Evolutionary conservation across 2,888 invertebrate genomes (phyloP).

Genomic region (Ophraella communa): DNA sequence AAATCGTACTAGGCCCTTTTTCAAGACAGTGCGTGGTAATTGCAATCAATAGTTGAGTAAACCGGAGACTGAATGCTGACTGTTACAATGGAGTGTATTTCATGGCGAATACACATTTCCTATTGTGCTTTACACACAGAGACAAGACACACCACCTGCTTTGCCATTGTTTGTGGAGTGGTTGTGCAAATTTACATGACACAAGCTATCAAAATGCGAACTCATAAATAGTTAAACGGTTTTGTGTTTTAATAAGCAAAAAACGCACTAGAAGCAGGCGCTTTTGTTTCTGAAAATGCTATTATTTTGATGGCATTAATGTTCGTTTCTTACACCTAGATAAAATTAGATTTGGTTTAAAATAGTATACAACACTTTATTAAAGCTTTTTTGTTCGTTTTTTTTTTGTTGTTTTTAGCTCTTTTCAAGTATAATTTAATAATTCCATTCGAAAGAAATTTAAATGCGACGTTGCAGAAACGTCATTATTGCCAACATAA

Average conservation of each 20-base stretch:
- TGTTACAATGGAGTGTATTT: constrained; percentile 30
- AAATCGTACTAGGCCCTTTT: constrained; percentile 12
- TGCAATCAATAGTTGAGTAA: constrained; percentile 29
- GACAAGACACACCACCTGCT: constrained; percentile 38
- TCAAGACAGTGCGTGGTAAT: constrained; percentile 22
- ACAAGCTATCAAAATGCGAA: constrained; percentile 16
- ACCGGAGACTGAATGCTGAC: constrained; percentile 19
- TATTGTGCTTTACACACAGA: constrained; percentile 26
- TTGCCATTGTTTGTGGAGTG: constrained; percentile 32
- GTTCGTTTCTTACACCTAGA: too few species aligned
- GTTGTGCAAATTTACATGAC: constrained; percentile 34
- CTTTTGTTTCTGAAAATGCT: too few species aligned
- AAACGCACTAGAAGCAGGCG: background rate
- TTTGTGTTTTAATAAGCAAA: constrained; percentile 1
- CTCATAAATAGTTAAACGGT: constrained; percentile 14
- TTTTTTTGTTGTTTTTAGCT: too few species aligned
- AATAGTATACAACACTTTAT: too few species aligned
- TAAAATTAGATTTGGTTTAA: too few species aligned
- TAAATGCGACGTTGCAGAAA: too few species aligned
- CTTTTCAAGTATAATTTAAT: too few species aligned
- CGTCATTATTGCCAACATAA: too few species aligned
- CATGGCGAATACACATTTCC: constrained; percentile 31
- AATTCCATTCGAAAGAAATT: too few species aligned
- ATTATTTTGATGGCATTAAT: too few species aligned
- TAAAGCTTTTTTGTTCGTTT: too few species aligned